These are phyloP conservation scores for Achlya flavicornis DNA, from an alignment of 2,888 invertebrate genomes.

Conservation along the genomic window DNA sequence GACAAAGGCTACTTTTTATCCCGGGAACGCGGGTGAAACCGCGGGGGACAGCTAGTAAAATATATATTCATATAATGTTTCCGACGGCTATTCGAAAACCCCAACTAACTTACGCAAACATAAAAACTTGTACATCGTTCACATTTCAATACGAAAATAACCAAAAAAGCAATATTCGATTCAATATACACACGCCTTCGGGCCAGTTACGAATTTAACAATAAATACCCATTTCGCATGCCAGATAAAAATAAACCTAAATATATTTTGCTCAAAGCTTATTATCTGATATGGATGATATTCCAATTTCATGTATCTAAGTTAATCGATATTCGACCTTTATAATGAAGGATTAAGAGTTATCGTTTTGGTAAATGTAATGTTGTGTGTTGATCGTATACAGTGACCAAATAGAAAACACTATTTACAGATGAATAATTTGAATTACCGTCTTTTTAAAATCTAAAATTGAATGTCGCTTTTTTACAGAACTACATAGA, in stretches of 20 bases:
- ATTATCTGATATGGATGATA: not conserved
- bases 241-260: slow-evolving; percentile 27
- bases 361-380: not conserved
- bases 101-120: slow-evolving; percentile 46
- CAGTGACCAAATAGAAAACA: not conserved
- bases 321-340: not conserved
- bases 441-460: too few species aligned
- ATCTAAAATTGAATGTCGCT: too few species aligned
- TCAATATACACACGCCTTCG: slow-evolving; percentile 63
- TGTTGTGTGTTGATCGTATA: not conserved
- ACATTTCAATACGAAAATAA: slow-evolving; percentile 49
- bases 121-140: slow-evolving; percentile 55
- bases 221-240: slow-evolving; percentile 12
- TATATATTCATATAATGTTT: not conserved
- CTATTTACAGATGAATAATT: too few species aligned
- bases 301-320: not conserved
- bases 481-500: too few species aligned
- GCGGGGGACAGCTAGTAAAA: too few species aligned
- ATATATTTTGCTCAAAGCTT: rapidly evolving
- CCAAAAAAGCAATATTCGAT: slow-evolving; percentile 58
- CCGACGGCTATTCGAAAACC: slow-evolving; percentile 24
- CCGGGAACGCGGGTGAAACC: too few species aligned
- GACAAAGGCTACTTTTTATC: too few species aligned
- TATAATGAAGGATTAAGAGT: not conserved
- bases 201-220: slow-evolving; percentile 53